Conservation (phyloP, 2,888 invertebrate species). For the Bembecia ichneumoniformis region DNA sequence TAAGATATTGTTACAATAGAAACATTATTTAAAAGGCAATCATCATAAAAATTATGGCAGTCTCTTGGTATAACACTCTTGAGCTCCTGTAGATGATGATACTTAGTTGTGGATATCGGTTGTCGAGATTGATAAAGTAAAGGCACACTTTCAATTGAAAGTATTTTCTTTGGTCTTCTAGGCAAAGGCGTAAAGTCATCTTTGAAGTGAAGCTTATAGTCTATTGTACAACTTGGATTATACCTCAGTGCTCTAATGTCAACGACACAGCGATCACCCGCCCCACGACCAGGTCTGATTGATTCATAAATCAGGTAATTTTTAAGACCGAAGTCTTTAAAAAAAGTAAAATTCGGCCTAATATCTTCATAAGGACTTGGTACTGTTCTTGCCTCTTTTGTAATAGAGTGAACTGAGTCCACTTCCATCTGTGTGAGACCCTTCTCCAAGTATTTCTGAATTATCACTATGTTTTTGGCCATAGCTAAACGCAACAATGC, state of each 20-base stretch:
- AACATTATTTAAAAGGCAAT: too few species aligned
- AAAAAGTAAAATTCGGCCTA: conserved; percentile 15
- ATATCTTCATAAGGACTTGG: conserved; percentile 15
- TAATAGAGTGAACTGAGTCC: conserved; percentile 31
- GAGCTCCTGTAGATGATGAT: conserved; percentile 7
- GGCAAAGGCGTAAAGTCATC: neutral
- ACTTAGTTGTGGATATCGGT: conserved; percentile 5
- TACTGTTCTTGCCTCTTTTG: conserved; percentile 13
- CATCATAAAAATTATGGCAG: conserved; percentile 8
- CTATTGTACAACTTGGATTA: conserved; percentile 7
- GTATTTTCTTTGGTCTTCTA: conserved; percentile 1
- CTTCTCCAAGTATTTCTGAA: too few species aligned
- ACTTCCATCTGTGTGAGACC: conserved; percentile 18
- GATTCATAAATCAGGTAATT: conserved; percentile 11
- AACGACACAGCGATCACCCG: conserved; percentile 9
- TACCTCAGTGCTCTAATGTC: conserved; percentile 10
- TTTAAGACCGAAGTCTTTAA: conserved; percentile 13
- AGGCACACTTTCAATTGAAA: neutral
- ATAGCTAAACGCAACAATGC: conserved; percentile 15
- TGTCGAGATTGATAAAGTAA: conserved; percentile 3
- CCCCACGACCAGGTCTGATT: conserved; percentile 12
- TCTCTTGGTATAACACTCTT: conserved; percentile 8
- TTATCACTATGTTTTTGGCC: conserved; percentile 8
- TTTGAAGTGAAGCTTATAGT: conserved; percentile 10
- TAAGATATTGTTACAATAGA: too few species aligned